These are phyloP conservation scores for Oxyura jamaicensis DNA, from an alignment of 2,113 vertebrate genomes.

Conservation along the genomic window DNA sequence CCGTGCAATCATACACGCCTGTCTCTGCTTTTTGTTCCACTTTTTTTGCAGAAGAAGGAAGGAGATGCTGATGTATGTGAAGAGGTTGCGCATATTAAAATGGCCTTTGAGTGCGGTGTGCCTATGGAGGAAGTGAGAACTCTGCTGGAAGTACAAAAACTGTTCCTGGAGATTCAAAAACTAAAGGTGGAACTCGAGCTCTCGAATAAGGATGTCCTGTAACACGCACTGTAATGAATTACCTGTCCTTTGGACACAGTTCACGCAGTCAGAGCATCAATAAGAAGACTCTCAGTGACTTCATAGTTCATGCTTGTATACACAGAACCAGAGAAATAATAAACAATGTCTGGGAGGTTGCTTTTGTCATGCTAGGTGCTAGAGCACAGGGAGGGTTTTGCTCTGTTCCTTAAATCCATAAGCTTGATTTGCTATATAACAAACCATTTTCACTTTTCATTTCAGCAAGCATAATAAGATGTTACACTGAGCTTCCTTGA, in stretches of 20 bases:
- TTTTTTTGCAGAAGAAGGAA: not conserved
- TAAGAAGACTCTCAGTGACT: not conserved
- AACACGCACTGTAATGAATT: accelerated
- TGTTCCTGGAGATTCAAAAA: conserved; percentile 44
- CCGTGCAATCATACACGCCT: not conserved
- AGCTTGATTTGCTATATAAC: not conserved
- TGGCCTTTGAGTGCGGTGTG: not conserved
- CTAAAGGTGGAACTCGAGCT: not conserved
- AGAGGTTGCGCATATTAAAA: not conserved
- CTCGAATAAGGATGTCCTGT: not conserved
- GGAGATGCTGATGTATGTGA: not conserved
- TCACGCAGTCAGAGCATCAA: no score
- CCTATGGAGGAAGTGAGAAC: conserved; percentile 40
- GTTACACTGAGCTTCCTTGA: not conserved
- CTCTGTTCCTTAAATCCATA: not conserved
- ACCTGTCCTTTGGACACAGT: no score
- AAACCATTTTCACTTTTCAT: not conserved
- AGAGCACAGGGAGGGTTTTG: not conserved
- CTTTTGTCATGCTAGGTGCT: not conserved
- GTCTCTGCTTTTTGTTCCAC: not conserved
- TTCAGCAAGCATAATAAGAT: not conserved
- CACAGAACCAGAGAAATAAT: not conserved
- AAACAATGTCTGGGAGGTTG: not conserved
- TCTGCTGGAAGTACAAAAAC: conserved; percentile 68
- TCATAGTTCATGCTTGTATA: not conserved